Conservation (phyloP, 2,888 invertebrate genomes). For the Lacanobia wlatinum region DNA sequence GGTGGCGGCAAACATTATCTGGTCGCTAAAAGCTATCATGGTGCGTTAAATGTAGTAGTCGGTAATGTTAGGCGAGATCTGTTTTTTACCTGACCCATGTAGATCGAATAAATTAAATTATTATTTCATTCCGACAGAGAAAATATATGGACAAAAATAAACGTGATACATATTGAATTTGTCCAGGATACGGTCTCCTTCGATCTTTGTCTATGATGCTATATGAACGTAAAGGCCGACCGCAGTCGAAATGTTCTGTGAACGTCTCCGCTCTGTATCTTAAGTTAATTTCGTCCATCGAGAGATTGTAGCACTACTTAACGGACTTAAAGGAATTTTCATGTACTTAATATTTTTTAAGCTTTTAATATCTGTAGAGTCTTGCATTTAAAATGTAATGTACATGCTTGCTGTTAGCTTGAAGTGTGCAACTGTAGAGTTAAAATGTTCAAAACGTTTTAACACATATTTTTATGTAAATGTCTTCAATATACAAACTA, state of each 20-base stretch:
- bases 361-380: conserved; percentile 77
- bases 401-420: conserved; percentile 72
- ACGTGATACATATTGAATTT: conserved; percentile 35
- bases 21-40: conserved; percentile 50
- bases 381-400: conserved; percentile 82
- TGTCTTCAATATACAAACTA: conserved; percentile 51
- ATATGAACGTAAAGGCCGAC: conserved; percentile 21
- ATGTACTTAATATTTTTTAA: conserved; percentile 89
- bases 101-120: conserved; percentile 38
- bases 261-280: conserved; percentile 59
- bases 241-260: conserved; percentile 60
- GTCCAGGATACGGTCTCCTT: conserved; percentile 14
- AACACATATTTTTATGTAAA: conserved; percentile 60
- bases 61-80: conserved; percentile 36
- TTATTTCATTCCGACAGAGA: conserved; percentile 25
- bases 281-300: conserved; percentile 81
- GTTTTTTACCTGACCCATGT: conserved; percentile 39
- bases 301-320: conserved; percentile 81
- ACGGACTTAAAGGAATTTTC: conserved; percentile 82
- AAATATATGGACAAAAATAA: conserved; percentile 24
- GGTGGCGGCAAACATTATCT: conserved; percentile 14
- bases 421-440: conserved; percentile 50
- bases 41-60: conserved; percentile 46
- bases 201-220: conserved; percentile 28
- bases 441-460: conserved; percentile 64